Conservation (phyloP, 2,113 vertebrate species). For the Mus spicilegus region DNA sequence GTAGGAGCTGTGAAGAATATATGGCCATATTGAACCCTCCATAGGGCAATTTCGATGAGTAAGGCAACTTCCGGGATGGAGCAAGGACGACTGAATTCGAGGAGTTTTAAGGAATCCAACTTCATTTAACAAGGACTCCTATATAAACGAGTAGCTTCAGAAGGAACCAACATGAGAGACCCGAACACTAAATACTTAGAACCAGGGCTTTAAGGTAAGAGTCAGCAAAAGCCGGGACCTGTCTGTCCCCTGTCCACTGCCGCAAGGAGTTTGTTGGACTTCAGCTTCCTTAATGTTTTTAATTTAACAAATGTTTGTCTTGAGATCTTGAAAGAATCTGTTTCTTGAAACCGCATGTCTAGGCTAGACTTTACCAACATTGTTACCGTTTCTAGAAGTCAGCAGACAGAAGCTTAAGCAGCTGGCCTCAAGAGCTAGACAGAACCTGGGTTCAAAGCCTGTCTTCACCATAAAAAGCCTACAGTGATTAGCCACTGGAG, state of each 20-base stretch:
- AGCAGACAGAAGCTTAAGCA: not conserved
- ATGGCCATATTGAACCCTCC: not conserved
- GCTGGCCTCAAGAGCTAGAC: not conserved
- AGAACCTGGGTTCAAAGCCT: not conserved
- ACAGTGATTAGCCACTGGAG: not conserved
- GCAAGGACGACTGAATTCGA: not conserved
- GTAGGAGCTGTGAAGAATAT: not conserved
- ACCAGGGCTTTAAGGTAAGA: not conserved
- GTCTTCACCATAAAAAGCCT: not conserved
- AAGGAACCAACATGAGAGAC: not conserved
- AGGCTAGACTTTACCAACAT: not conserved
- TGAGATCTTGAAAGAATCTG: not conserved
- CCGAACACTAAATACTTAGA: not conserved
- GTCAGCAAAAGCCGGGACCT: not conserved
- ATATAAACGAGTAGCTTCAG: not conserved
- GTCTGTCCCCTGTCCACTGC: fast-evolving
- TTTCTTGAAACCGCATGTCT: not conserved
- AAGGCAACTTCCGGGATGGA: constrained; percentile 3
- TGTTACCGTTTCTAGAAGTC: not conserved
- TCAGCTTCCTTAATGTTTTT: not conserved
- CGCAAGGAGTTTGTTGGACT: not conserved
- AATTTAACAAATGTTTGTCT: not conserved
- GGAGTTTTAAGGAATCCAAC: not conserved
- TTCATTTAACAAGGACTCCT: constrained; percentile 23
- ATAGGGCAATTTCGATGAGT: not conserved